Evolutionary conservation across 2,888 invertebrate species (phyloP).

Genomic region (Diogma glabrata): DNA sequence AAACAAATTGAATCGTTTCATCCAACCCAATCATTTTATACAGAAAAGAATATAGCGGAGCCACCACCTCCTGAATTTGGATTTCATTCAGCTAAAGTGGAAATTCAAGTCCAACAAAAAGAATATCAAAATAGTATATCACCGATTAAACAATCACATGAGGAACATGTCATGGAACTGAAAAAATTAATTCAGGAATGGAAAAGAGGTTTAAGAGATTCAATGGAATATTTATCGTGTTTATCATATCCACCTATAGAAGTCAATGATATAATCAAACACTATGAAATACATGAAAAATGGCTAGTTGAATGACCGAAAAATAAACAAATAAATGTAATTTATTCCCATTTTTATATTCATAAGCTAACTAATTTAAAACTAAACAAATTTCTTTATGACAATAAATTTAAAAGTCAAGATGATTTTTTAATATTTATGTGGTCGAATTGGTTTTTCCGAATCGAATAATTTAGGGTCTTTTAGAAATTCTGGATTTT

Average conservation of each 20-base stretch:
- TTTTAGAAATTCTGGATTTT: conserved; percentile 63
- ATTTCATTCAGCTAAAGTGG: not conserved
- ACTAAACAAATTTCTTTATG: too few relatives aligned
- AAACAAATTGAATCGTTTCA: not conserved
- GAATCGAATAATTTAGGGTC: conserved; percentile 90
- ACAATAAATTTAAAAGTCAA: too few relatives aligned
- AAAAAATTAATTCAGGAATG: conserved; percentile 4
- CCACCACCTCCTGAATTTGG: not conserved
- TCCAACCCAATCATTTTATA: too few relatives aligned
- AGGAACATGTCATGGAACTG: not conserved
- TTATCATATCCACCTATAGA: not conserved
- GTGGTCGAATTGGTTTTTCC: conserved; percentile 67
- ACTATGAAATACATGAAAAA: not conserved
- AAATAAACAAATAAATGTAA: not conserved
- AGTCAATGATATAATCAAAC: not conserved
- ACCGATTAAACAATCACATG: too few relatives aligned
- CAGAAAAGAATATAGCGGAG: too few relatives aligned
- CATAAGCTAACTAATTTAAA: not conserved
- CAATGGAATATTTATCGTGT: not conserved
- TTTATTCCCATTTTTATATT: not conserved
- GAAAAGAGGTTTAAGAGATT: conserved; percentile 4
- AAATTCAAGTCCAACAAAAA: not conserved
- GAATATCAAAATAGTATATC: too few relatives aligned
- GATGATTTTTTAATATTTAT: conserved; percentile 53
- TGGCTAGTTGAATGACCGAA: not conserved